A percentile compares a stretch with the other conserved stretches of the same genome.
Evolutionary conservation across 2,888 invertebrate genomes (phyloP).

Genomic region (Penaeus monodon): DNA sequence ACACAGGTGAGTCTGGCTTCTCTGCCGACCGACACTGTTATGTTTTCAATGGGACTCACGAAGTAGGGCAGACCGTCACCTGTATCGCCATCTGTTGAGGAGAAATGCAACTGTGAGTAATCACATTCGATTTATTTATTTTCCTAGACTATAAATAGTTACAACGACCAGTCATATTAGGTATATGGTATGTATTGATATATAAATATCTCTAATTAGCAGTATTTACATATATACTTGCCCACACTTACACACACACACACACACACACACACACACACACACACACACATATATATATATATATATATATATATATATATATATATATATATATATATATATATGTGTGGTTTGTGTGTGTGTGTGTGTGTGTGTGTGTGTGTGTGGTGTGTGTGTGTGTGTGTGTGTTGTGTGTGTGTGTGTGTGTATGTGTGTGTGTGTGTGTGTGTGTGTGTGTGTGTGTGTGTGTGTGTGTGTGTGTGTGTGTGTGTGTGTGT

Average conservation of each 20-base stretch:
- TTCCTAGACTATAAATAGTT: no score
- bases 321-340: background rate
- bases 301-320: background rate
- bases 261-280: background rate
- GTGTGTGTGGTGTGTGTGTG: background rate
- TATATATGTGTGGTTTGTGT: background rate
- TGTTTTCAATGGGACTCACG: slow-evolving; percentile 43
- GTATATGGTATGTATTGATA: background rate
- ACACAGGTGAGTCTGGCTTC: slow-evolving; percentile 60
- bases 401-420: background rate
- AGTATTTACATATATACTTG: background rate
- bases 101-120: background rate
- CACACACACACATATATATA: background rate
- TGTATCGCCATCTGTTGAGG: background rate
- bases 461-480: background rate
- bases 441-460: background rate
- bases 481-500: background rate
- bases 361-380: background rate
- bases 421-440: background rate
- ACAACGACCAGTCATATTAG: background rate
- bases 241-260: background rate
- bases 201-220: background rate
- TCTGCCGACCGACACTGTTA: slow-evolving; percentile 58
- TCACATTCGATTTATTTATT: no score
- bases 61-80: slow-evolving; percentile 13